These are phyloP conservation scores for Paragorgia papillata DNA, from an alignment of 92 coral and sea anemone genomes.

Conservation along the genomic window DNA sequence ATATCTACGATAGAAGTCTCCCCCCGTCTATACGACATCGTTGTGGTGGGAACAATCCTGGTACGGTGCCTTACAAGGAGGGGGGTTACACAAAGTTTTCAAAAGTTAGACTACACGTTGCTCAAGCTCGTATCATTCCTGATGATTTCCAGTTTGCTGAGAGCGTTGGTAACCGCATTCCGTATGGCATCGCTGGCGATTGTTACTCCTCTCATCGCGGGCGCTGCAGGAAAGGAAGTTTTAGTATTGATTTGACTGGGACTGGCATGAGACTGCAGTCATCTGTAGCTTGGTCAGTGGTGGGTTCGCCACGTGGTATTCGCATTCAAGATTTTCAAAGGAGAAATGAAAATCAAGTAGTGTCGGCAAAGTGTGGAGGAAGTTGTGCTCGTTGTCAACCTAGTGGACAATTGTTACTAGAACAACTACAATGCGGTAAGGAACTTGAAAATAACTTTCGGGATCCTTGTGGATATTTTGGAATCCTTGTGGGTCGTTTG, in stretches of 20 bases:
- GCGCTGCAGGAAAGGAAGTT: constrained; percentile 35
- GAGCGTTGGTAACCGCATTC: constrained; percentile 11
- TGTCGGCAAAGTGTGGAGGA: constrained; percentile 42
- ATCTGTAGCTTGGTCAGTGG: constrained; percentile 22
- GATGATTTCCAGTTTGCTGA: constrained; percentile 30
- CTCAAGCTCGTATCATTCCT: constrained; percentile 8
- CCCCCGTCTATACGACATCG: constrained; percentile 1
- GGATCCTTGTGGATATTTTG: constrained; percentile 20
- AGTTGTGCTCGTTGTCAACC: constrained; percentile 34
- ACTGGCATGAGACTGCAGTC: constrained; percentile 30
- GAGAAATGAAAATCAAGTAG: constrained; percentile 5
- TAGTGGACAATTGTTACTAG: constrained; percentile 1
- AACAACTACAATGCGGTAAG: constrained; percentile 25
- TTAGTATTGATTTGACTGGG: constrained; percentile 34
- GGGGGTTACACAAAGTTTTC: constrained; percentile 36
- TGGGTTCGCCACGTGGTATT: constrained; percentile 9
- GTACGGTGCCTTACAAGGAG: neutral
- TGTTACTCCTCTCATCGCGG: constrained; percentile 33
- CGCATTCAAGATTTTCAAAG: constrained; percentile 30
- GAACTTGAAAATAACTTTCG: neutral
- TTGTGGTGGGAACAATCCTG: constrained; percentile 28
- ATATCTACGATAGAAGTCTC: constrained; percentile 6
- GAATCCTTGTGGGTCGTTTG: too few relatives aligned
- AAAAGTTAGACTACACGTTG: constrained; percentile 21
- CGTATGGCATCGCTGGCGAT: constrained; percentile 44